Evolutionary conservation across 2,797 vertebrate genomes (phyloP), one percentile per base, ranked within the genome.

Genomic region (Thripadectes ignobilis): DNA sequence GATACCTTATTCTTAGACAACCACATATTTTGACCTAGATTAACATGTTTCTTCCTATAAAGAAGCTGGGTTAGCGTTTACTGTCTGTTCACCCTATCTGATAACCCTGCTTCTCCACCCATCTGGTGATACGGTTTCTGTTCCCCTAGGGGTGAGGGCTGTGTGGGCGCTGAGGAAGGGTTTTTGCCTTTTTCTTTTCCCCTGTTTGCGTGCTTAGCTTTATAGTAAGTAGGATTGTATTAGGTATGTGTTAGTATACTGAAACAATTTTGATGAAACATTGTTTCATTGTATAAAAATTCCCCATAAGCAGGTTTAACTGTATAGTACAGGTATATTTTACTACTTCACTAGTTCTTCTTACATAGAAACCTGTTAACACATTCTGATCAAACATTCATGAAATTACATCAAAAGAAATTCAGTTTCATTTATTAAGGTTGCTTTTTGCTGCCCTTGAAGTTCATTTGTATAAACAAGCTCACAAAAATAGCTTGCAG

Each of bases 391-490:
- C 95, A 98, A 98, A 97, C 89, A 96, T 97, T 97, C 91, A 97
- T 96, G 96, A 97, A 97, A 97, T 96, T 95, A 85, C 87, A 94
- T 95, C 77, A 95, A 93, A 98, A 97, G 51, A 96, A 97, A 96
- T 93, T 97, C 29, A 48, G 96, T 97, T 97, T 96, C 55, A 96
- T 97, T 98, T 97, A 95, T 96, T 96, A 96, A 95, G 82, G 72
- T 91, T 32, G 66, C 48, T 91, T 95, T 95, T 89, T 92, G 61
- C 71, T 97, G 93, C 83, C 95, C 96, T 97, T 97, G 96, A 95
- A 93, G 85, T 97, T 97, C 91, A 39, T 95, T 58, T 72, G 79
- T 92, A 96, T 97, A 97, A 97, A 97, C 87, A 97, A 97, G 88
- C 80, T 96, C 80, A 85, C 79, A 92, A 94, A 92, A 97, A 97